phyloP scores from a whole-genome alignment of 2,113 vertebrate genomes.

The Mohoua ochrocephala region DNA sequence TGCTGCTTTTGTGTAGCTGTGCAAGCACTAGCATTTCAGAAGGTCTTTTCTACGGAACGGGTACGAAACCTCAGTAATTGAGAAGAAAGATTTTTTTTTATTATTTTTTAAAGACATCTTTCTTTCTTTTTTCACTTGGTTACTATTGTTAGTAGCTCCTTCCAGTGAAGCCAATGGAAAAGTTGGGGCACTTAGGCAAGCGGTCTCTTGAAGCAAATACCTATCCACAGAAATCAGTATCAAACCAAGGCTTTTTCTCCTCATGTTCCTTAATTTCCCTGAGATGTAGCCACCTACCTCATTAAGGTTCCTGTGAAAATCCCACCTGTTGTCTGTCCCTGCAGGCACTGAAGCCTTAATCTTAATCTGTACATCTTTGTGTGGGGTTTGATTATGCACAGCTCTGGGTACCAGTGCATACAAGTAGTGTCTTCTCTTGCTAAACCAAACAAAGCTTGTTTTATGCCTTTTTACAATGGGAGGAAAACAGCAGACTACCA shows the following conservation, averaged over 20 bases:
- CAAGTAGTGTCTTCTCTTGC: not conserved
- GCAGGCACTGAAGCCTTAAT: not conserved
- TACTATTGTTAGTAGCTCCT: not conserved
- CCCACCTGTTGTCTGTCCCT: not conserved
- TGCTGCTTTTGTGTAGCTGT: not conserved
- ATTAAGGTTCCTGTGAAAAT: not conserved
- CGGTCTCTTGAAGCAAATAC: fast-evolving
- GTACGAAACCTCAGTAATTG: not conserved
- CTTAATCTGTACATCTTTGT: not conserved
- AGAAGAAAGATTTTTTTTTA: not conserved
- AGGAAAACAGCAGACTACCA: not conserved
- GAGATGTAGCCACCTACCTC: not conserved
- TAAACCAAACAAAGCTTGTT: conserved; percentile 15
- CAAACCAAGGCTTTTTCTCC: not conserved
- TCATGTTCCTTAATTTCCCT: not conserved
- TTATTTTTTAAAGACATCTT: not conserved
- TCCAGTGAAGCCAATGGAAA: not conserved
- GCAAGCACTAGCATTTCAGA: not conserved
- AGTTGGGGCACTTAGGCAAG: not conserved
- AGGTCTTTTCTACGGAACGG: not conserved
- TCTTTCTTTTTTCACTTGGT: not conserved
- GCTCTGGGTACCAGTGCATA: not conserved
- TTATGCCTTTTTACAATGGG: not conserved
- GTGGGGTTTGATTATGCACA: not conserved
- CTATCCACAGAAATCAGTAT: not conserved